These are phyloP conservation scores for Lycaon pictus DNA, from an alignment of 2,113 vertebrate species.

Conservation along the genomic window DNA sequence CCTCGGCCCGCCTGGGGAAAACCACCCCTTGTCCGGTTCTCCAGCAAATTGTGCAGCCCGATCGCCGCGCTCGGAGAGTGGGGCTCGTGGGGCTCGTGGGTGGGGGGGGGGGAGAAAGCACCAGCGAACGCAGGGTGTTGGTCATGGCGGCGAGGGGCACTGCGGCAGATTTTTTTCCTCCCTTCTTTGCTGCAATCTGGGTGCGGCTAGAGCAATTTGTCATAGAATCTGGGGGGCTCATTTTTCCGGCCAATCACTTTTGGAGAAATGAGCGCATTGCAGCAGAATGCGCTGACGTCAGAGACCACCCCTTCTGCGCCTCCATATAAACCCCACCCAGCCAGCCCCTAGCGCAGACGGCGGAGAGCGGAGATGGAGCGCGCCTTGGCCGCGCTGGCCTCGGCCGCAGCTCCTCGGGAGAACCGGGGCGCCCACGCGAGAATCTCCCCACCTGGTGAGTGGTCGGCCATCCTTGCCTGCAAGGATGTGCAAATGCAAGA, in stretches of 20 bases:
- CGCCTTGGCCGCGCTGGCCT: constrained; percentile 67
- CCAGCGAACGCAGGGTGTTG: constrained; percentile 75
- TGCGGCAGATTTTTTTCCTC: constrained; percentile 82
- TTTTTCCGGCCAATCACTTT: constrained; percentile 84
- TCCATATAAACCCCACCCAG: constrained; percentile 83
- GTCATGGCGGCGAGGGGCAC: constrained; percentile 82
- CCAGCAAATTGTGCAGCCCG: not conserved
- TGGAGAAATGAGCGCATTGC: constrained; percentile 85
- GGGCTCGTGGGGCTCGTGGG: not conserved
- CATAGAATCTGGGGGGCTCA: constrained; percentile 85
- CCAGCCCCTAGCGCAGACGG: constrained; percentile 79
- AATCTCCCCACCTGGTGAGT: constrained; percentile 66
- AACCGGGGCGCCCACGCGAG: constrained; percentile 45
- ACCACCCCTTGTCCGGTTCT: not conserved
- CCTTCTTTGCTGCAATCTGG: constrained; percentile 83
- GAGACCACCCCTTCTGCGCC: constrained; percentile 83
- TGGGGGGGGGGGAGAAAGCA: not conserved
- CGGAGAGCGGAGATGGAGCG: constrained; percentile 71
- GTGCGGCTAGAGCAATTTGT: constrained; percentile 84
- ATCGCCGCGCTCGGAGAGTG: too few species aligned
- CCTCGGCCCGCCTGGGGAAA: not conserved
- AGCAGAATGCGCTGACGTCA: constrained; percentile 85
- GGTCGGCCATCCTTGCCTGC: constrained; percentile 70
- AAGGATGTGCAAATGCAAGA: constrained; percentile 73
- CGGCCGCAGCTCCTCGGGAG: constrained; percentile 55